Base-by-base conservation (phyloP, 2,797 vertebrate species). In the Sorex maritimensis region DNA sequence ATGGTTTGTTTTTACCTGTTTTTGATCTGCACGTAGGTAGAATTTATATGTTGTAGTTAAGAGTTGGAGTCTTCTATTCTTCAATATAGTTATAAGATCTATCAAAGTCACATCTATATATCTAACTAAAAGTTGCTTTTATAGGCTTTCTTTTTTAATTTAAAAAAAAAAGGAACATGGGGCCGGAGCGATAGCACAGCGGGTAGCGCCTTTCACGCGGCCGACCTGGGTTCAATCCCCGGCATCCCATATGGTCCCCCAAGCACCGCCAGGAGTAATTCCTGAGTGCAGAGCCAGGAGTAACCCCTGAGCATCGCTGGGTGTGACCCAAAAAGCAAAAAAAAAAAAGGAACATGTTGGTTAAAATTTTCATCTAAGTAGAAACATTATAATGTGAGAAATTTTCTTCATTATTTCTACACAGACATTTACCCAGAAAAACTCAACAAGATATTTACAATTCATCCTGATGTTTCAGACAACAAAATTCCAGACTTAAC, bases 401-500 rank as follows among this genome's bases (percentile, higher is more conserved):
- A 23, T 44, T 83, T 80, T 83, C 77, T 67, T 91, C 58, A 73
- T 10, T 26, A 17, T 19, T 12, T 82, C 78, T 23, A 73, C 68
- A 78, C 34, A 34, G 67, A 85, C 28, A 81, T 69, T 88, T 94
- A 72, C 46, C 68, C 55, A 86, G 81, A 84, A 83, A 80, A 80
- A 34, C 19, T 28, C 10, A 91, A 73, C 23, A 83, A 92, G 67
- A 88, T 30, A 74, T 79, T 75, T 75, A 63, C 46, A 75, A 72
- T 65, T 7, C 0, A 10, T 61, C 9, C n/a, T 38, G 26, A 41
- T 8, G n/a, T 49, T 79, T 46, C 73, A 38, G 34, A 68, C 73
- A 86, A 78, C 46, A 26, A 30, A 1, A 75, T 4, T 34, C 38
- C 15, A 74, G 34, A 2, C 14, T 65, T 13, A 67, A 81, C 30